Evolutionary conservation across 2,888 invertebrate species (phyloP), one percentile per base, ranked within the genome.

Genomic region (Rugalucina vietnamica): DNA sequence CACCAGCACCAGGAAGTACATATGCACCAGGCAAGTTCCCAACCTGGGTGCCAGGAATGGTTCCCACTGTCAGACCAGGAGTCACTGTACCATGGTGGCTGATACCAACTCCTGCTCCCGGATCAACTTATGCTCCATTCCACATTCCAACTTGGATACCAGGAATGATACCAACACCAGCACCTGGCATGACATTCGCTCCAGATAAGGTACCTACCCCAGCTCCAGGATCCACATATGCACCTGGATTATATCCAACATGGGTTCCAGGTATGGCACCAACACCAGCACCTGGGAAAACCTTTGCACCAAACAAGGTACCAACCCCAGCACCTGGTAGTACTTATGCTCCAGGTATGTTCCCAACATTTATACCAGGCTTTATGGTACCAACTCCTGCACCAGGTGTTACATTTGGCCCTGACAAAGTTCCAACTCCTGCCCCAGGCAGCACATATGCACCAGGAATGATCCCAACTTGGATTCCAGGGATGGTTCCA

Each of bases 21-120:
- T 87, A 82, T 81, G 83, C 90, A 24, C 90, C 90, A 78, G 85
- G 82, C 24, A 80, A 75, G 79, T 88, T 82, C 78, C 91, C 85
- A 79, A 89, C 91, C 8, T 85, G 75, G 71, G 77, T 86, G 21
- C 90, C 89, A 72, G 87, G 87, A 14, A 87, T 86, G 82, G 82
- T 82, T 21, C 90, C 90, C 57, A 90, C 90, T 24, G 85, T 85
- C 79, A 81, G 82, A 29, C 89, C 88, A 81, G 86, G 85, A 50
- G 29, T 39, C 24, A 88, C 88, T 14, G 87, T 57, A 50, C 82
- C 84, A 39, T 88, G 90, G 50, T 80, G 87, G 73, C 71, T 85
- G 43, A 72, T 85, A 24, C 90, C 90, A 78, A 90, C 90, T 37
- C 86, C 88, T 69, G 86, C 85, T 21, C 80, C 80, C 74, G 89